A percentile compares a stretch with the other conserved stretches of the same genome.
phyloP scores from a whole-genome alignment of 2,113 vertebrate species.

The Narcine bancroftii region DNA sequence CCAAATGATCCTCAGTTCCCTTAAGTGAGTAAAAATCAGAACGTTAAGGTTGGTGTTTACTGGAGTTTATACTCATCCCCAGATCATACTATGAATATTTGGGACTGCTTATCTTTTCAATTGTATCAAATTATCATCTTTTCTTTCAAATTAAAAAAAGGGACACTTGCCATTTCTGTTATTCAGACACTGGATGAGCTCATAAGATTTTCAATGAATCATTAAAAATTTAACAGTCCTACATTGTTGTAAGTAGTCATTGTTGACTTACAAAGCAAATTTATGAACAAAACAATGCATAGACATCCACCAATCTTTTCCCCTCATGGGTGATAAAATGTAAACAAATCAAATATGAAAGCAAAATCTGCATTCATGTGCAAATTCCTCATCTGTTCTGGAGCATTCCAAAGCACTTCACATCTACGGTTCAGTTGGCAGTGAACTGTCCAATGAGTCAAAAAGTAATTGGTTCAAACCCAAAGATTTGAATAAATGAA shows the following conservation, averaged over 20 bases:
- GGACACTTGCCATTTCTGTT: neutral
- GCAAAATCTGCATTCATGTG: neutral
- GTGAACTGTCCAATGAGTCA: no score
- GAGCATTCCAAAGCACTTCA: neutral
- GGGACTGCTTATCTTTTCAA: neutral
- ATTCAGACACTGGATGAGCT: neutral
- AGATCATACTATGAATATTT: neutral
- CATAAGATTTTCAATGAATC: neutral
- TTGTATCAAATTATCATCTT: neutral
- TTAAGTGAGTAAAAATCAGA: neutral
- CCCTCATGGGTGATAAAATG: neutral
- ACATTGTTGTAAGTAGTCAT: neutral
- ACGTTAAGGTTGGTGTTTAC: neutral
- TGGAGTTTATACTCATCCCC: neutral
- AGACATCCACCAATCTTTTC: neutral
- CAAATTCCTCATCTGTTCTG: neutral
- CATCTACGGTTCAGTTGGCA: neutral
- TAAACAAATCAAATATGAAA: neutral
- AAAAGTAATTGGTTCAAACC: no score
- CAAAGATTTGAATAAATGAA: neutral
- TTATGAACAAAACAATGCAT: neutral
- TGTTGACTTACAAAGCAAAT: neutral
- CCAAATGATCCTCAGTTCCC: neutral
- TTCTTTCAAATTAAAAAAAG: neutral
- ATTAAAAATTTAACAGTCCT: slow-evolving; percentile 14